Conservation (phyloP, 2,888 invertebrate genomes). For the Stenotaenia linearis region DNA sequence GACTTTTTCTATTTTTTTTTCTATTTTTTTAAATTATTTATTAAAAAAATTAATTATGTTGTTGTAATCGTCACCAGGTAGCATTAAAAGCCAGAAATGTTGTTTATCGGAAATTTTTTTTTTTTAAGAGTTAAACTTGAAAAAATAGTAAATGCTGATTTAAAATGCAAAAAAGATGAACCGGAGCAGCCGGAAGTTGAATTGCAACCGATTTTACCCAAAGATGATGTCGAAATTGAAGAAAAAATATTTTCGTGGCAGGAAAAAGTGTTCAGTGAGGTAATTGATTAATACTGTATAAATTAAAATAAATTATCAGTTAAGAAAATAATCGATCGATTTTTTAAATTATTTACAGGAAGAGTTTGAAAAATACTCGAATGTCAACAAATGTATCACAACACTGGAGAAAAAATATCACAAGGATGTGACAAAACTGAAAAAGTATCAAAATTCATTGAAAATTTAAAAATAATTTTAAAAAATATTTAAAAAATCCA, state of each 20-base stretch:
- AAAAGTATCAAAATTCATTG: not conserved
- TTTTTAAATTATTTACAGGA: too few relatives aligned
- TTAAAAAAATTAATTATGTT: too few relatives aligned
- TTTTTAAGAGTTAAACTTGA: not conserved
- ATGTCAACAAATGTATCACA: not conserved
- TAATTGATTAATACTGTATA: too few relatives aligned
- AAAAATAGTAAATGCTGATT: not conserved
- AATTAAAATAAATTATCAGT: not conserved
- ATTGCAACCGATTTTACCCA: not conserved
- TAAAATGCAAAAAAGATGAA: not conserved
- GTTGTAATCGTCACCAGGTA: not conserved
- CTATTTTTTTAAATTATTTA: too few relatives aligned
- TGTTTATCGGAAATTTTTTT: not conserved
- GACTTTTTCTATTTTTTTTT: too few relatives aligned
- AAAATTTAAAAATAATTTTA: not conserved
- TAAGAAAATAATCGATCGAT: not conserved
- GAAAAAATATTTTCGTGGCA: conserved; percentile 9
- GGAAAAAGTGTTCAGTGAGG: conserved; percentile 21
- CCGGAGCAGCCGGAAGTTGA: not conserved
- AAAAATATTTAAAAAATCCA: not conserved
- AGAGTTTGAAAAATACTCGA: not conserved
- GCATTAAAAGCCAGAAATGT: not conserved
- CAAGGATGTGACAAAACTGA: not conserved
- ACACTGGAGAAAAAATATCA: not conserved
- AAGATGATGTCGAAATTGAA: not conserved